Conservation (phyloP, 2,113 vertebrate species). For the Origma solitaria region DNA sequence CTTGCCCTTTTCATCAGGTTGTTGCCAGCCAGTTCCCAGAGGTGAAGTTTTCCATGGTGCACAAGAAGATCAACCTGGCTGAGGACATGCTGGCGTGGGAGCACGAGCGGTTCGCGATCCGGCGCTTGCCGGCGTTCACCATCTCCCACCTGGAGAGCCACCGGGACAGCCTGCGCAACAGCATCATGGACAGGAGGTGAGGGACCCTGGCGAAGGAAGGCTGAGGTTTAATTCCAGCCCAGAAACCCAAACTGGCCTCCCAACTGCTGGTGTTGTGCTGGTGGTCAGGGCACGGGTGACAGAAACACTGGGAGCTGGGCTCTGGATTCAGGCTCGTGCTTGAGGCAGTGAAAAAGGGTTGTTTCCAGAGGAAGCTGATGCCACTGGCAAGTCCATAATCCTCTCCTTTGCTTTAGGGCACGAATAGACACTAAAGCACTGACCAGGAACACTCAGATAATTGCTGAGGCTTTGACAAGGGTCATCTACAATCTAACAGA, state of each 20-base stretch:
- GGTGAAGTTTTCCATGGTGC: slow-evolving; percentile 95
- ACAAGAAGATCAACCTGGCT: slow-evolving; percentile 98
- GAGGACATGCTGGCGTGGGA: slow-evolving; percentile 98
- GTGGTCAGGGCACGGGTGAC: background rate
- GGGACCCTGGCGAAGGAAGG: background rate
- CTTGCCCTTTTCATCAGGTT: slow-evolving; percentile 70
- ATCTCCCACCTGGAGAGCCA: slow-evolving; percentile 93
- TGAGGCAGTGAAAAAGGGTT: background rate
- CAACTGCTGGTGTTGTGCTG: background rate
- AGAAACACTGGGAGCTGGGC: background rate
- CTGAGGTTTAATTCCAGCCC: background rate
- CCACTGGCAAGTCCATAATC: background rate
- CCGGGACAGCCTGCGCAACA: slow-evolving; percentile 86
- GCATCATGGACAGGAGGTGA: slow-evolving; percentile 96
- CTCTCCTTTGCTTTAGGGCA: slow-evolving; percentile 68
- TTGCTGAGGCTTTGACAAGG: slow-evolving; percentile 91
- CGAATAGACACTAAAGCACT: slow-evolving; percentile 87
- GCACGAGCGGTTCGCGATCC: slow-evolving; percentile 96
- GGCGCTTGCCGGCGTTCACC: slow-evolving; percentile 92
- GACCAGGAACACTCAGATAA: slow-evolving; percentile 88
- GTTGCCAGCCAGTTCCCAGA: slow-evolving; percentile 83
- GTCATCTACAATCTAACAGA: slow-evolving; percentile 97
- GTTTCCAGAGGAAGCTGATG: background rate
- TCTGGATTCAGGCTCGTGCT: background rate
- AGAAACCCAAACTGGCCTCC: background rate